Conservation (phyloP, 2,888 invertebrate species). For the Hyles lineata region DNA sequence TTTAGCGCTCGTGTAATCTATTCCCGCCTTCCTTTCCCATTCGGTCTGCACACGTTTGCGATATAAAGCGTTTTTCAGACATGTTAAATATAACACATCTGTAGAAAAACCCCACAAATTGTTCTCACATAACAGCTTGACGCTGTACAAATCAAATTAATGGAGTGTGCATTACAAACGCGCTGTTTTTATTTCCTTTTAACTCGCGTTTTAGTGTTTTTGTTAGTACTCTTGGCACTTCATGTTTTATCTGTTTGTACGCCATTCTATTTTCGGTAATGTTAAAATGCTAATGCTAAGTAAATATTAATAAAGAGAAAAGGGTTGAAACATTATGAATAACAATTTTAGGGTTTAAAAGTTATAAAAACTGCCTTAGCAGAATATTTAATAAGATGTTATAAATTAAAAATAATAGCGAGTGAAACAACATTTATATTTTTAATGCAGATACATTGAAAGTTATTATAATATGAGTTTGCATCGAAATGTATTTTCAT, state of each 20-base stretch:
- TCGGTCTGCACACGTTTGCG: not conserved
- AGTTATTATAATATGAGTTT: no score
- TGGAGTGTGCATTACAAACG: constrained; percentile 61
- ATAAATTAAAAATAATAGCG: no score
- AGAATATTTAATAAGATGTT: no score
- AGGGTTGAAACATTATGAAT: no score
- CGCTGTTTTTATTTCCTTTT: constrained; percentile 65
- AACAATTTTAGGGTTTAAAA: no score
- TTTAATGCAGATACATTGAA: no score
- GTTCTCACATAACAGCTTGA: constrained; percentile 50
- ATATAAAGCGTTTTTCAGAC: not conserved
- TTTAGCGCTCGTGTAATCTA: not conserved
- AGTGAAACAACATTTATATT: no score
- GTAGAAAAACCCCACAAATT: constrained; percentile 46
- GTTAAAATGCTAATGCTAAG: not conserved
- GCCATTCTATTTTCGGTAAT: constrained; percentile 33
- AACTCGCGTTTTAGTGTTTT: constrained; percentile 47
- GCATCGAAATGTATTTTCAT: no score
- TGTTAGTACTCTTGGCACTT: constrained; percentile 25
- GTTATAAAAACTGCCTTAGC: no score
- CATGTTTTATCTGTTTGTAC: constrained; percentile 41
- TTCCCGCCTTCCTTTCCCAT: not conserved
- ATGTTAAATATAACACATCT: not conserved
- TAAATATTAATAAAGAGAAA: not conserved
- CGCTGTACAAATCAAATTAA: constrained; percentile 64